Percentiles rank a stretch among this genome's conserved stretches.
Evolutionary conservation across 2,888 invertebrate species (phyloP).

Genomic region (Nudaria mundana): DNA sequence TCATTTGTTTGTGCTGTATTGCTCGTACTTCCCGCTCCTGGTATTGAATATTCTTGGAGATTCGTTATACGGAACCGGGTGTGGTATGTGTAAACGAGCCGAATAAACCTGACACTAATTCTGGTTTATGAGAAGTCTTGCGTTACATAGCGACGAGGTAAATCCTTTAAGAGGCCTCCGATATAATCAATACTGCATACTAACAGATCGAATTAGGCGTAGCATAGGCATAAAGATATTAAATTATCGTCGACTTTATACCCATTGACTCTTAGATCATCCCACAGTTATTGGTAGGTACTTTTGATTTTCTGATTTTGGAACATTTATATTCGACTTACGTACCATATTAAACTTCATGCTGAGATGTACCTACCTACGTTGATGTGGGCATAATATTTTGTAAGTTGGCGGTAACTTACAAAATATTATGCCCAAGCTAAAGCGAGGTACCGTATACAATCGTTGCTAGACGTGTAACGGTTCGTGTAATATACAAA

Average conservation of each 20-base stretch:
- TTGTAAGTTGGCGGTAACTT: too few relatives aligned
- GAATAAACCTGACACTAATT: slow-evolving; percentile 73
- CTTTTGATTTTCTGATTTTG: too few relatives aligned
- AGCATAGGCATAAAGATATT: slow-evolving; percentile 44
- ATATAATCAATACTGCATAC: slow-evolving; percentile 57
- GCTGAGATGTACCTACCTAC: too few relatives aligned
- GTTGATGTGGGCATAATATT: slow-evolving; percentile 58
- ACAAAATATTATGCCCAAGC: slow-evolving; percentile 51
- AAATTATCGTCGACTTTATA: slow-evolving; percentile 45
- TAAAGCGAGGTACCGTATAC: slow-evolving; percentile 57
- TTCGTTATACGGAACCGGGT: slow-evolving; percentile 69
- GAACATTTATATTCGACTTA: too few relatives aligned
- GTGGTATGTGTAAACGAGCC: slow-evolving; percentile 78
- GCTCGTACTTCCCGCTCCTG: slow-evolving; percentile 66
- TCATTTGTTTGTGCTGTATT: slow-evolving; percentile 60
- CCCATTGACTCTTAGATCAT: slow-evolving; percentile 37
- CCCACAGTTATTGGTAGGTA: slow-evolving; percentile 15
- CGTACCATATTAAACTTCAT: too few relatives aligned
- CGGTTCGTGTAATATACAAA: slow-evolving; percentile 55
- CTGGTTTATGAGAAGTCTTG: slow-evolving; percentile 73
- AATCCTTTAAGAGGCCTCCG: slow-evolving; percentile 57
- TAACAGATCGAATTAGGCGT: slow-evolving; percentile 41
- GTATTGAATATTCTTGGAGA: slow-evolving; percentile 55
- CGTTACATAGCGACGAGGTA: slow-evolving; percentile 56
- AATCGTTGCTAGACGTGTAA: slow-evolving; percentile 65